Conservation (phyloP, 2,797 vertebrate genomes). For the Hippoglossus hippoglossus region DNA sequence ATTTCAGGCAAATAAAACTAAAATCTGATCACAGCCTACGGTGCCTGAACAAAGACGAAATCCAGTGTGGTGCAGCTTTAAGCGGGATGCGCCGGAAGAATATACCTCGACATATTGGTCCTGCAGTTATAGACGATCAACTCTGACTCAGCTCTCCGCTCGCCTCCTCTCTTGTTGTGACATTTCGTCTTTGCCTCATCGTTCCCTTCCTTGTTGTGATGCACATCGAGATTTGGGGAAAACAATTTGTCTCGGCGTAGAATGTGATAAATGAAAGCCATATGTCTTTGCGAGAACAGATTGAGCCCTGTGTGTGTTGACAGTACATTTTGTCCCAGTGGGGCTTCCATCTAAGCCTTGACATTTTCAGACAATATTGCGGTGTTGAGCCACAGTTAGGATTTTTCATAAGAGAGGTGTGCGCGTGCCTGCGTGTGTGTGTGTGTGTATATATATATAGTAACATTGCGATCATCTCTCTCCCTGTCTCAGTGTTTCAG, state of each 20-base stretch:
- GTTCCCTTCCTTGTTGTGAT: slow-evolving; percentile 56
- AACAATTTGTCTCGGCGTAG: slow-evolving; percentile 69
- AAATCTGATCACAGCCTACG: no score
- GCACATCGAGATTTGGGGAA: slow-evolving; percentile 49
- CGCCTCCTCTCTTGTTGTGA: slow-evolving; percentile 12
- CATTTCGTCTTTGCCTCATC: slow-evolving; percentile 49
- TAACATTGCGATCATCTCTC: slow-evolving; percentile 58
- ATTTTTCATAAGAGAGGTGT: slow-evolving; percentile 76
- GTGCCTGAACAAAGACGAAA: no score
- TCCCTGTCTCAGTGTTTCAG: slow-evolving; percentile 55
- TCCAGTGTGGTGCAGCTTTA: neutral
- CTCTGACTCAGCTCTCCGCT: neutral
- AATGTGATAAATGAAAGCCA: slow-evolving; percentile 76
- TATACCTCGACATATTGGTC: neutral
- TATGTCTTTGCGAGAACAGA: slow-evolving; percentile 70
- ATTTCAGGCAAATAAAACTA: neutral
- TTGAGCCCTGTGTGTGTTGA: slow-evolving; percentile 70
- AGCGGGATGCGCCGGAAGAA: neutral
- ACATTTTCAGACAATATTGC: slow-evolving; percentile 84
- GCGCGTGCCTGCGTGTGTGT: slow-evolving; percentile 28
- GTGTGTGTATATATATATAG: slow-evolving; percentile 20
- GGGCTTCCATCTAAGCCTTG: slow-evolving; percentile 76
- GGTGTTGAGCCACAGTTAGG: slow-evolving; percentile 74
- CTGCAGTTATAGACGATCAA: neutral
- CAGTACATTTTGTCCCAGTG: slow-evolving; percentile 78